Evolutionary conservation across 2,797 vertebrate genomes (phyloP), one percentile per base, ranked within the genome.

Genomic region (Siniperca obscura): DNA sequence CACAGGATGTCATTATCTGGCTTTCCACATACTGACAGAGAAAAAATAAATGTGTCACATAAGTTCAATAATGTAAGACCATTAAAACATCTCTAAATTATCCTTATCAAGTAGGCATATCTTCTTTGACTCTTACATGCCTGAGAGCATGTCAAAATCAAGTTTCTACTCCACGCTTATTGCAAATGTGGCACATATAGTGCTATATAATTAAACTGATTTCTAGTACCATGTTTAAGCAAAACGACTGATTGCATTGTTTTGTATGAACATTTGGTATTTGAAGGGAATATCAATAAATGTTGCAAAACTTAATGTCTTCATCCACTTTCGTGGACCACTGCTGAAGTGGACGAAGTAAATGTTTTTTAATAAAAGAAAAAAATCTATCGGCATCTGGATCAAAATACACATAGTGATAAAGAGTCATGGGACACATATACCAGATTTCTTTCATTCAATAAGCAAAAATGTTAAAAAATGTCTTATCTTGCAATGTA

Each of bases 211-310:
- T 36, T 50, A 12, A 36, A 65, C 22, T 17, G 12, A 55, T 19
- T 46, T 44, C 5, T 36, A 22, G 3, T 11, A 55, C 36, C 36
- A 44, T 46, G 19, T 64, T 16, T 22, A 19, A 40, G 7, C 2
- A 16, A 10, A 50, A 12, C 12, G 2, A 77, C 8, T 46, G 13
- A 69, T 40, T 38, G 25, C 52, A 53, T 21, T 77, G 55, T 53
- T 44, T 53, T 3, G 16, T 14, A 34, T 14, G 27, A 50, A n/a
- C 25, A 81, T 11, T 59, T 65, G 16, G 1, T 19, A 8, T 60
- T 12, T 69, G 36, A 76, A 71, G 34, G 42, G 4, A 62, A 56
- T 19, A 60, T 44, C 5, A 82, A 60, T 46, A 79, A 55, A 75
- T 42, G 42, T 60, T 16, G 25, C 11, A 36, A 38, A 76, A 65